phyloP scores from a whole-genome alignment of 2,888 invertebrate species.

The Lucinisca nassula region DNA sequence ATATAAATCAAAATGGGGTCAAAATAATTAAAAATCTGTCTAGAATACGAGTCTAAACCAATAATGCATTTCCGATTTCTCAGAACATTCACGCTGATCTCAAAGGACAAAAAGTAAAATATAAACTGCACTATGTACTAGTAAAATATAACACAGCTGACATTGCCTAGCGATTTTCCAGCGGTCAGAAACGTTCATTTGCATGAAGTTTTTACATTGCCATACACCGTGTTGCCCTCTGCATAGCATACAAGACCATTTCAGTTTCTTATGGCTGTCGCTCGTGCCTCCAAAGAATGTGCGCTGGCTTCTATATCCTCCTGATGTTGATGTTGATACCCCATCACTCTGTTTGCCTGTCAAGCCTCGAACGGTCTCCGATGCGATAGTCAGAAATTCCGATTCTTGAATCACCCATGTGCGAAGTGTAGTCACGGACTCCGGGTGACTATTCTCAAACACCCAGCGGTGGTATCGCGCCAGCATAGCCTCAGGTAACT shows the following conservation, averaged over 20 bases:
- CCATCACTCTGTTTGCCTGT: neutral
- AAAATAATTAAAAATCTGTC: too few species aligned
- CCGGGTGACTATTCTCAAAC: constrained; percentile 19
- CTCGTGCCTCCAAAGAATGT: neutral
- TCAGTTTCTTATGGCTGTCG: neutral
- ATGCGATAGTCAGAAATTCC: constrained; percentile 20
- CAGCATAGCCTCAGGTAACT: constrained; percentile 42
- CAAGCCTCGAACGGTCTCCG: constrained; percentile 32
- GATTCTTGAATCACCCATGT: constrained; percentile 23
- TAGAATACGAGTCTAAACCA: too few species aligned
- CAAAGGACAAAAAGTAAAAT: too few species aligned
- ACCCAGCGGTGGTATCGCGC: constrained; percentile 36
- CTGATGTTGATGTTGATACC: neutral
- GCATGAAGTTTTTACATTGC: neutral
- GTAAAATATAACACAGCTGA: neutral
- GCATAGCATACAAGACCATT: neutral
- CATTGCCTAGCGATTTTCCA: neutral
- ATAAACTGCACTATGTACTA: too few species aligned
- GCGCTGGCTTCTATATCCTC: neutral
- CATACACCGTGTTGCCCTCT: neutral
- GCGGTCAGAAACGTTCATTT: neutral
- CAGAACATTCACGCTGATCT: too few species aligned
- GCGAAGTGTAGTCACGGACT: constrained; percentile 5
- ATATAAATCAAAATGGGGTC: too few species aligned
- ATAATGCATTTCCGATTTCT: too few species aligned